Conservation (phyloP, 2,888 invertebrate genomes). For the Trissoscelio sp. region DNA sequence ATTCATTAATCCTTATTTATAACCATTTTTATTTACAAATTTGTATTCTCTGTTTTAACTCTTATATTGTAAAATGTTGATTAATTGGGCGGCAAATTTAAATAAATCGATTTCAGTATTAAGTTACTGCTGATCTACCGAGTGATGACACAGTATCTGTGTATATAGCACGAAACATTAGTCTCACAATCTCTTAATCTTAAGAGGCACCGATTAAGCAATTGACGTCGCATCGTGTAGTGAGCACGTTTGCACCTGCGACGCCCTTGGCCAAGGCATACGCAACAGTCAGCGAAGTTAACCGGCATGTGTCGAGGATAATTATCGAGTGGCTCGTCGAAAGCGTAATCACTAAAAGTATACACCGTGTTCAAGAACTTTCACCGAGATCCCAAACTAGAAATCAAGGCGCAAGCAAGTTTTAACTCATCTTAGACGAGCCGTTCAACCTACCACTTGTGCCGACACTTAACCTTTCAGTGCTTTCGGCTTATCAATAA, state of each 20-base stretch:
- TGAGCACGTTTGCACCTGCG: conserved; percentile 53
- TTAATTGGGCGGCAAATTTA: conserved; percentile 10
- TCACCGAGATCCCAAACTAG: conserved; percentile 47
- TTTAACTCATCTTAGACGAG: conserved; percentile 47
- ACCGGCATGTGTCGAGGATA: conserved; percentile 65
- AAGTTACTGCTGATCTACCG: conserved; percentile 1
- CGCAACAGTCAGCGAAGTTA: conserved; percentile 55
- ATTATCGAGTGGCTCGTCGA: conserved; percentile 65
- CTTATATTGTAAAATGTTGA: too few species aligned
- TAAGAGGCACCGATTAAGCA: conserved; percentile 75
- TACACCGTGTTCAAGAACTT: conserved; percentile 52
- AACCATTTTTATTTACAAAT: too few species aligned
- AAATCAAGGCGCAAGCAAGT: conserved; percentile 58
- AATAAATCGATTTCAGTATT: neutral
- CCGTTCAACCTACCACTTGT: conserved; percentile 22
- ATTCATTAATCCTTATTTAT: too few species aligned
- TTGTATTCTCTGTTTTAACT: too few species aligned
- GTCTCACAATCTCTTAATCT: conserved; percentile 74
- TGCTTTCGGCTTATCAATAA: conserved; percentile 24
- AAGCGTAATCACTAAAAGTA: conserved; percentile 63
- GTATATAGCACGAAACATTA: conserved; percentile 61
- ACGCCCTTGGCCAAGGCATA: conserved; percentile 50
- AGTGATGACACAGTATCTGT: conserved; percentile 12
- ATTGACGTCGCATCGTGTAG: conserved; percentile 71
- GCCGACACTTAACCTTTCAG: conserved; percentile 34